Percentiles rank a stretch among this genome's conserved stretches.
phyloP scores from a whole-genome alignment of 2,113 vertebrate genomes.

The Phrynosoma blainvillii region DNA sequence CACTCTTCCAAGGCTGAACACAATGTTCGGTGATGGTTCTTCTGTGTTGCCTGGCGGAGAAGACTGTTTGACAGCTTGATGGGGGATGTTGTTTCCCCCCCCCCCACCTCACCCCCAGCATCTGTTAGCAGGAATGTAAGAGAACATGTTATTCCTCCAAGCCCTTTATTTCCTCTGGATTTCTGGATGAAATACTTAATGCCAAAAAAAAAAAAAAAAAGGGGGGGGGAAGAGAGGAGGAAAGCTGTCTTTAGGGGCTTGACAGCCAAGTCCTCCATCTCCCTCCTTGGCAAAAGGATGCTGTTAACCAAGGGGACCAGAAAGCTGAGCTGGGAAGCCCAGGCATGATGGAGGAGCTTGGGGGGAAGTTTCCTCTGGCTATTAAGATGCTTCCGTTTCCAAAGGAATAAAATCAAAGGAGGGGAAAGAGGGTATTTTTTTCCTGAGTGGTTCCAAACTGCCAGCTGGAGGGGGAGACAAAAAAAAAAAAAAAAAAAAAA shows the following conservation, averaged over 20 bases:
- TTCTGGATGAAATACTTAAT: too few relatives aligned
- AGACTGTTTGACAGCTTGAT: constrained; percentile 48
- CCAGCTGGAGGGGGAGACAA: neutral
- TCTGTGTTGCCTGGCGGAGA: constrained; percentile 38
- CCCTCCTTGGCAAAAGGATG: constrained; percentile 13
- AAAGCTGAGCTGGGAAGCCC: too few relatives aligned
- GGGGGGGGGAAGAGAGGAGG: neutral
- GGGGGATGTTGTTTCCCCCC: constrained; percentile 44
- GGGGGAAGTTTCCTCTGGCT: constrained; percentile 71
- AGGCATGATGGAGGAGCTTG: neutral
- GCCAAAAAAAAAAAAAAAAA: too few relatives aligned
- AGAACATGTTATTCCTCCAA: constrained; percentile 23
- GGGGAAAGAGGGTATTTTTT: too few relatives aligned
- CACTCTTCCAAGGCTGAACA: constrained; percentile 30
- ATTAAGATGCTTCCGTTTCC: constrained; percentile 41
- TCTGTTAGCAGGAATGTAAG: neutral
- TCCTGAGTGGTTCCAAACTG: too few relatives aligned
- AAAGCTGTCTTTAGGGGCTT: constrained; percentile 31
- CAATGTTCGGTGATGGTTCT: constrained; percentile 13
- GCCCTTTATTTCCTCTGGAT: too few relatives aligned
- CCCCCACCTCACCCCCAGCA: constrained; percentile 5
- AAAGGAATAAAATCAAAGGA: too few relatives aligned
- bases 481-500: too few relatives aligned
- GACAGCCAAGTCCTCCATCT: neutral
- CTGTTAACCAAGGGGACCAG: neutral